These are phyloP conservation scores for Drosophila sp. DNA, from an alignment of 1,140 invertebrate species.

Conservation along the genomic window DNA sequence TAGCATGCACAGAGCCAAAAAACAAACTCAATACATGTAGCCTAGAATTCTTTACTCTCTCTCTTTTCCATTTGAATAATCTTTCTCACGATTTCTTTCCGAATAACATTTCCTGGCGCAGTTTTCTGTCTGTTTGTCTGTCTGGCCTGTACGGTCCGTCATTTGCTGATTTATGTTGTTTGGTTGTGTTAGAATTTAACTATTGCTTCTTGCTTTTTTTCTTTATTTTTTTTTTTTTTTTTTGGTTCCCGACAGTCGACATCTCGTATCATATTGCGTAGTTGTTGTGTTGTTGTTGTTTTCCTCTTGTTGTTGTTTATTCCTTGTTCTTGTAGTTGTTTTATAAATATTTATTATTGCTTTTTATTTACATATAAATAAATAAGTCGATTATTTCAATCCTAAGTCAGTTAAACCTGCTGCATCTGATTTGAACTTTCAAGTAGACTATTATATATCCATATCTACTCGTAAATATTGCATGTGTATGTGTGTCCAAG, in stretches of 20 bases:
- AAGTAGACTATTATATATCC: slow-evolving; percentile 1
- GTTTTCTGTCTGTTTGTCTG: too few relatives aligned
- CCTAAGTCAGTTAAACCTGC: background rate
- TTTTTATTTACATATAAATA: slow-evolving; percentile 30
- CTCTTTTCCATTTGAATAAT: background rate
- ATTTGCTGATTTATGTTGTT: slow-evolving; percentile 33
- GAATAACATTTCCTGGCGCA: background rate
- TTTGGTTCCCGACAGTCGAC: slow-evolving; percentile 22
- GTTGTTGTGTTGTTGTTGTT: slow-evolving; percentile 31
- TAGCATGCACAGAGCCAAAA: slow-evolving; percentile 30
- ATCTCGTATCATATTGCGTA: slow-evolving; percentile 26
- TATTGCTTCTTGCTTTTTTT: too few relatives aligned
- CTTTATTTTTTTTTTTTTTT: slow-evolving; percentile 16
- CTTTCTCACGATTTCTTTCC: background rate
- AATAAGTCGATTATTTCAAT: slow-evolving; percentile 16
- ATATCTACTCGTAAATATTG: slow-evolving; percentile 1
- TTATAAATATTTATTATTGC: slow-evolving; percentile 41
- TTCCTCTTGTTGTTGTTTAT: background rate
- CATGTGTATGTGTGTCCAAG: slow-evolving; percentile 13
- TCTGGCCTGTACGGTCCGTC: slow-evolving; percentile 40
- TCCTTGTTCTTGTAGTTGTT: slow-evolving; percentile 43
- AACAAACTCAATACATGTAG: slow-evolving; percentile 31
- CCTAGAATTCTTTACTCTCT: slow-evolving; percentile 20
- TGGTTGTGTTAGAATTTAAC: slow-evolving; percentile 4
- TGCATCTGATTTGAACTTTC: slow-evolving; percentile 14